phyloP scores from a whole-genome alignment of 2,888 invertebrate species.

The Drosophila sordidula region DNA sequence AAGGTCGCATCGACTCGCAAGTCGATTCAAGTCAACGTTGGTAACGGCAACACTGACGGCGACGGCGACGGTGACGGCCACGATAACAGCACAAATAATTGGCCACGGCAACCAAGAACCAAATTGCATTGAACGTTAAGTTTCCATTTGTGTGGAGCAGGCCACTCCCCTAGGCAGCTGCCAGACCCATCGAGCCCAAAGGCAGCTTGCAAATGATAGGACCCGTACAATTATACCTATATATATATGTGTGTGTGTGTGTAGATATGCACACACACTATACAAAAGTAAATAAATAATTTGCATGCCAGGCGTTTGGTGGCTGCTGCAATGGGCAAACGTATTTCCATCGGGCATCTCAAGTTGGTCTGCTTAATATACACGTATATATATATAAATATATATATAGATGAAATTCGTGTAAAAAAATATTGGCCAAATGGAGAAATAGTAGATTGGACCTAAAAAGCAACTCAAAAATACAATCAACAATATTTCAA shows the following conservation, averaged over 20 bases:
- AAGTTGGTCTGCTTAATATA: no score
- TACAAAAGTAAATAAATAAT: conserved; percentile 14
- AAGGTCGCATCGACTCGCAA: conserved; percentile 60
- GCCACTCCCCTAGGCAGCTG: conserved; percentile 29
- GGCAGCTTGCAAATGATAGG: conserved; percentile 23
- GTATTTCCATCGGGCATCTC: neutral
- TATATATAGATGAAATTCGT: no score
- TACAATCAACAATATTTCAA: no score
- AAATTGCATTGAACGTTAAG: conserved; percentile 74
- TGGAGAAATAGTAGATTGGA: no score
- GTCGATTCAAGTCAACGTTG: conserved; percentile 15
- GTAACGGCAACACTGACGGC: conserved; percentile 10
- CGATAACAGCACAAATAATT: conserved; percentile 77
- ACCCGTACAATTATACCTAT: conserved; percentile 7
- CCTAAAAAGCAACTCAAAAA: no score
- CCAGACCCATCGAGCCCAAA: neutral
- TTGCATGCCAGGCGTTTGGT: neutral
- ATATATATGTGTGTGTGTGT: neutral
- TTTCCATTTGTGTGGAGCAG: conserved; percentile 35
- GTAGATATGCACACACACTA: neutral
- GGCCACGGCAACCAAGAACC: conserved; percentile 59
- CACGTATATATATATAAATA: no score
- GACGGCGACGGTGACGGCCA: conserved; percentile 52
- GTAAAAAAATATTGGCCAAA: no score
- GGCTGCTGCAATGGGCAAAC: neutral